Evolutionary conservation across 2,888 invertebrate species (phyloP).

Genomic region (Metalampra italica): DNA sequence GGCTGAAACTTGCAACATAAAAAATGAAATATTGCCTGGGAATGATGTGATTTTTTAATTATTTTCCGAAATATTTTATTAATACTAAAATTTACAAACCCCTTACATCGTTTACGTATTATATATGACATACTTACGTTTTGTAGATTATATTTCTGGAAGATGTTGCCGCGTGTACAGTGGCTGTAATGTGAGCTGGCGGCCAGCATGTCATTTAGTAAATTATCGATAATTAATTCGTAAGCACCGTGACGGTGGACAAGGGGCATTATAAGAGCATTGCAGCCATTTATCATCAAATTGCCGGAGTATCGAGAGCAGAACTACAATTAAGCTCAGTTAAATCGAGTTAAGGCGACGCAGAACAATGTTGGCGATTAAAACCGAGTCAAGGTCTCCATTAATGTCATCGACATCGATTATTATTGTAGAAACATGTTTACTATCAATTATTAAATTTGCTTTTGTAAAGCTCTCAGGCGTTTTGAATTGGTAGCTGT

Average conservation of each 20-base stretch:
- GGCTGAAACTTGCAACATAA: too few species aligned
- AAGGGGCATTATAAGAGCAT: slow-evolving; percentile 24
- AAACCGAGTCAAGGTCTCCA: slow-evolving; percentile 24
- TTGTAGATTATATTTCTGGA: too few species aligned
- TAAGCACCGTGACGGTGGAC: slow-evolving; percentile 53
- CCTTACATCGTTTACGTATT: too few species aligned
- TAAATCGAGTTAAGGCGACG: slow-evolving; percentile 23
- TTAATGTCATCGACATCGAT: slow-evolving; percentile 11
- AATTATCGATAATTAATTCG: slow-evolving; percentile 57
- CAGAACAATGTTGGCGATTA: slow-evolving; percentile 35
- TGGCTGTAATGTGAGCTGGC: background rate
- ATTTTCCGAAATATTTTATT: too few species aligned
- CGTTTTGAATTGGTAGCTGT: too few species aligned
- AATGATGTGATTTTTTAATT: too few species aligned
- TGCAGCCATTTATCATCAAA: slow-evolving; percentile 46
- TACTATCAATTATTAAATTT: background rate
- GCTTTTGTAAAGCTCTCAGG: background rate
- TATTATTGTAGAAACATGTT: background rate
- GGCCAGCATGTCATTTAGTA: slow-evolving; percentile 47
- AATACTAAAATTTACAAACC: too few species aligned
- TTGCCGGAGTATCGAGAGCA: slow-evolving; percentile 33
- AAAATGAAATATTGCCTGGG: too few species aligned
- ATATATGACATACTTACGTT: too few species aligned
- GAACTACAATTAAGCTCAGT: slow-evolving; percentile 43
- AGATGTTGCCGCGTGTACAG: too few species aligned